Evolutionary conservation across 2,797 vertebrate genomes (phyloP).

Genomic region (Petrocephalus schoutedeni): DNA sequence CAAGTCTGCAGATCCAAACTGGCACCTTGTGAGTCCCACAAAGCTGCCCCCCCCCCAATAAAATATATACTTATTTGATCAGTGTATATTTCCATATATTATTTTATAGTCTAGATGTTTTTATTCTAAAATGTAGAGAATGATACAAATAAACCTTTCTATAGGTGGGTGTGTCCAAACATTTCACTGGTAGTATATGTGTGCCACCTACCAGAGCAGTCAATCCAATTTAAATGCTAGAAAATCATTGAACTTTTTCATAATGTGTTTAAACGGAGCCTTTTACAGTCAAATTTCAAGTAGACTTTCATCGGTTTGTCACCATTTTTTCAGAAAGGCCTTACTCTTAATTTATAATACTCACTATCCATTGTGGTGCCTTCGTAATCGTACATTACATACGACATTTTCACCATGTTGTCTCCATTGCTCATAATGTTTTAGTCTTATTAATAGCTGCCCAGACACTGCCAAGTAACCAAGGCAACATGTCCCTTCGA

Average conservation of each 20-base stretch:
- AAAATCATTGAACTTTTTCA: too few species aligned
- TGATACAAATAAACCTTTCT: too few species aligned
- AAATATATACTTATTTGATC: too few species aligned
- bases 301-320: background rate
- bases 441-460: conserved; percentile 33
- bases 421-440: background rate
- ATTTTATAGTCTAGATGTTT: too few species aligned
- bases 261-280: too few species aligned
- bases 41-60: background rate
- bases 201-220: too few species aligned
- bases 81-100: too few species aligned
- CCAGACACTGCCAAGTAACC: conserved; percentile 43
- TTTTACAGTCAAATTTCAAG: background rate
- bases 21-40: background rate
- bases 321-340: background rate
- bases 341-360: background rate
- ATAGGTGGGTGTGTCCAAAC: too few species aligned
- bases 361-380: background rate
- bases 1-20: background rate
- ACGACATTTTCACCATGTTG: background rate
- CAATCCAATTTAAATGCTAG: too few species aligned
- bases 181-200: too few species aligned
- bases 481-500: conserved; percentile 42
- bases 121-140: too few species aligned
- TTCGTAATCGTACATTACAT: background rate